A percentile compares a stretch with the other conserved stretches of the same genome.
phyloP scores from a whole-genome alignment of 2,888 invertebrate genomes.

The Apotomis betuletana region DNA sequence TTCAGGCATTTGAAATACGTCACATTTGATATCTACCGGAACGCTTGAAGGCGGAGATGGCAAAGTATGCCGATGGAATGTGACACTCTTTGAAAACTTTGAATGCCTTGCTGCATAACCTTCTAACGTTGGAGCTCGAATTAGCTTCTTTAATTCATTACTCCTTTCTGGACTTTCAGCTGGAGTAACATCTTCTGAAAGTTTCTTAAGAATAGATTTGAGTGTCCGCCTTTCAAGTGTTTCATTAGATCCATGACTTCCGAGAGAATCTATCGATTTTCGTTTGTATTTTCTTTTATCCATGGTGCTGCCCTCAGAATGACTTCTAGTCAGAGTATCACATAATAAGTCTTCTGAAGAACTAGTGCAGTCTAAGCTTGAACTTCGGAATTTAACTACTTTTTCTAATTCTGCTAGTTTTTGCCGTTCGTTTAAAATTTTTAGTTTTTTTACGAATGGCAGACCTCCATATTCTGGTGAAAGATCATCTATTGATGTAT shows the following conservation, averaged over 20 bases:
- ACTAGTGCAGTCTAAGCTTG: conserved; percentile 89
- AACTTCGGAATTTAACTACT: conserved; percentile 89
- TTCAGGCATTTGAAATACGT: conserved; percentile 71
- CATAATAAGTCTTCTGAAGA: conserved; percentile 83
- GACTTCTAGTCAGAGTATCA: conserved; percentile 87
- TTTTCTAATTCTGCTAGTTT: conserved; percentile 92
- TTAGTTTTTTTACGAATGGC: conserved; percentile 94
- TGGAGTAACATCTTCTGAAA: conserved; percentile 87
- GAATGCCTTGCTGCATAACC: conserved; percentile 95
- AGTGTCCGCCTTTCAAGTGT: conserved; percentile 91
- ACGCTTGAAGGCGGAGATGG: conserved; percentile 89
- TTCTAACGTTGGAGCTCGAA: conserved; percentile 92
- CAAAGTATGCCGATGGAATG: conserved; percentile 92
- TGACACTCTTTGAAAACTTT: conserved; percentile 94
- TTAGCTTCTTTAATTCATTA: conserved; percentile 87
- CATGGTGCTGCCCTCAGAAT: conserved; percentile 92
- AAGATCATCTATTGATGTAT: conserved; percentile 92
- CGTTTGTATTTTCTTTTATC: conserved; percentile 81
- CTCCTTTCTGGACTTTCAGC: conserved; percentile 75
- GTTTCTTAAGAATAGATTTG: conserved; percentile 92
- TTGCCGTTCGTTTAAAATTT: conserved; percentile 94
- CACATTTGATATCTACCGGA: conserved; percentile 63
- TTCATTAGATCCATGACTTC: conserved; percentile 86
- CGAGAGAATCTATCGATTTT: conserved; percentile 71
- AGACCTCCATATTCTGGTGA: conserved; percentile 94